Base-by-base conservation (phyloP, 1,140 invertebrate genomes). In the Hylaeus anthracinus region DNA sequence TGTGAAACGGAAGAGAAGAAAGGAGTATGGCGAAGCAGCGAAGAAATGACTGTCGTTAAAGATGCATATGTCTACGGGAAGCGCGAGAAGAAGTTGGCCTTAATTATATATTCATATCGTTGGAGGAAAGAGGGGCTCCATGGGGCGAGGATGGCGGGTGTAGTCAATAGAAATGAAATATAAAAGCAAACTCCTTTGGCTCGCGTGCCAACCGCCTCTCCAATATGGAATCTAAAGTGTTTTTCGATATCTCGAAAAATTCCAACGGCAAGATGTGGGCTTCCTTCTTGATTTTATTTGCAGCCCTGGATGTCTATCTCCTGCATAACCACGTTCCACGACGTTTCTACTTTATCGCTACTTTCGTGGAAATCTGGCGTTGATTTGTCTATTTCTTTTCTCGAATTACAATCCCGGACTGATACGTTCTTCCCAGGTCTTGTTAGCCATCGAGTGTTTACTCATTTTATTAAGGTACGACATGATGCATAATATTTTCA, bases 161-260 rank as follows among this genome's bases (percentile, higher is more conserved):
- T 83, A 90, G 84, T 88, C 86, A 82, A 84, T 88, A 85, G 87
- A 86, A 89, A 90, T 90, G 82, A 89, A 90, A 90, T 89, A 90
- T 89, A 87, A 89, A 89, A 75, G 82, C 63, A 77, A 72, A 78
- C 78, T 63, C 43, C 66, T 64, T 48, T 61, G 64, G 43, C 76
- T 45, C 58, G 64, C 58, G 51, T 43, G 66, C 63, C 82, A 70
- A 72, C 64, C 79, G 69, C 76, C 63, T 85, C 77, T 88, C 82
- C 88, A 86, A 89, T 88, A 86, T 84, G 82, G 65, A 77, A 89
- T 84, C 77, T 82, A 89, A 89, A 89, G 87, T 88, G 88, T 86
- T 89, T 89, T 89, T 89, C 88, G 84, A 89, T 89, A 89, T 88
- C 88, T 85, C 79, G 82, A 84, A 85, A 89, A 89, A 88, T 89